A percentile compares a stretch with the other conserved stretches of the same genome.
phyloP scores from a whole-genome alignment of 2,797 vertebrate genomes.

The Enteromius radiatus region DNA sequence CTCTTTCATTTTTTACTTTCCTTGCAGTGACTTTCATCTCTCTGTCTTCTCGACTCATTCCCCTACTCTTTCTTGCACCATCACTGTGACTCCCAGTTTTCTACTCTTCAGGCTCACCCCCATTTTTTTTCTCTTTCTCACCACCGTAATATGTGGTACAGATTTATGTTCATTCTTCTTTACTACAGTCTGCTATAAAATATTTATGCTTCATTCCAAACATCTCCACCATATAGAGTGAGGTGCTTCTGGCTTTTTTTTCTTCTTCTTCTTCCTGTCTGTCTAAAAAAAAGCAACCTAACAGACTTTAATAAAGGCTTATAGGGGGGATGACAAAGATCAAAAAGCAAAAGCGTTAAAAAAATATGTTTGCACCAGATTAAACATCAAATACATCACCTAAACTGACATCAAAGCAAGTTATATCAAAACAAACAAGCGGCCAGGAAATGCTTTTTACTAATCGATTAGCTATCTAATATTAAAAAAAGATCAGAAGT shows the following conservation, averaged over 20 bases:
- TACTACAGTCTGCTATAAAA: conserved; percentile 54
- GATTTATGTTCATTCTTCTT: conserved; percentile 45
- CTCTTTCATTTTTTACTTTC: conserved; percentile 64
- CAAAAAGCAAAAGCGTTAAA: conserved; percentile 7
- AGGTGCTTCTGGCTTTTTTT: conserved; percentile 40
- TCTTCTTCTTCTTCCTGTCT: neutral
- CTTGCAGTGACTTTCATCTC: conserved; percentile 67
- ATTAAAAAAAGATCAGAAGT: neutral
- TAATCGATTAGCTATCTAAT: neutral
- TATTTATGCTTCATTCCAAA: conserved; percentile 55
- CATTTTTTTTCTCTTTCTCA: conserved; percentile 1
- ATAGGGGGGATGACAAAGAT: conserved; percentile 29
- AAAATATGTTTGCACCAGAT: conserved; percentile 20
- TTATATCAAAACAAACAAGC: neutral
- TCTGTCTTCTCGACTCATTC: conserved; percentile 49
- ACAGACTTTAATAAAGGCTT: conserved; percentile 19
- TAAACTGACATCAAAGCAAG: conserved; percentile 25
- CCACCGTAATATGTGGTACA: conserved; percentile 48
- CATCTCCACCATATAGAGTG: conserved; percentile 58
- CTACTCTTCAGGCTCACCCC: conserved; percentile 20
- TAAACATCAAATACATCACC: conserved; percentile 40
- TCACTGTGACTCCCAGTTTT: conserved; percentile 1
- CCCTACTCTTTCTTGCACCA: conserved; percentile 18
- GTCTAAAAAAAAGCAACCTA: conserved; percentile 2
- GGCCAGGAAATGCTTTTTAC: neutral